A percentile compares a stretch with the other conserved stretches of the same genome.
These are phyloP conservation scores for Macropis europaea DNA, from an alignment of 2,888 invertebrate genomes.

Conservation along the genomic window DNA sequence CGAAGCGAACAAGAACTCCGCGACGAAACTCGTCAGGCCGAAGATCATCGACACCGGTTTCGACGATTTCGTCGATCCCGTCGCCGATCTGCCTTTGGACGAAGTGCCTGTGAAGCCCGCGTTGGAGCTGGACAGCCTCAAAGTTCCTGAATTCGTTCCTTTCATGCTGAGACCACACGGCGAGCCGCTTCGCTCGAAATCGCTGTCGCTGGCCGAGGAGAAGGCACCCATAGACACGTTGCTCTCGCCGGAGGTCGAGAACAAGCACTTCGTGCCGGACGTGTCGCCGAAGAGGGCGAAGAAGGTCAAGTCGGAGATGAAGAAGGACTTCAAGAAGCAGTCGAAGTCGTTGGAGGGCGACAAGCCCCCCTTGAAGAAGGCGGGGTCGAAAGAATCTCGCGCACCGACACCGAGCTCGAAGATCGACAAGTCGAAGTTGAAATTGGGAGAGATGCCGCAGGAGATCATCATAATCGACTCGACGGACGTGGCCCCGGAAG, in stretches of 20 bases:
- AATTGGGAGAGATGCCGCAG: slow-evolving; percentile 77
- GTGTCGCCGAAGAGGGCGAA: slow-evolving; percentile 75
- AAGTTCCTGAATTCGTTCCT: slow-evolving; percentile 78
- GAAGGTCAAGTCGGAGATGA: slow-evolving; percentile 71
- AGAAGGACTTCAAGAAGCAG: slow-evolving; percentile 78
- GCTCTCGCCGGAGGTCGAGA: slow-evolving; percentile 76
- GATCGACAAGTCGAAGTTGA: slow-evolving; percentile 77
- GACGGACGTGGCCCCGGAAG: slow-evolving; percentile 74
- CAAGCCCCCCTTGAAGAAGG: slow-evolving; percentile 76
- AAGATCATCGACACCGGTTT: slow-evolving; percentile 77
- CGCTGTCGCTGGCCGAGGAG: slow-evolving; percentile 77
- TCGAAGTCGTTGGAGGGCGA: slow-evolving; percentile 78
- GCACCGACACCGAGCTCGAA: slow-evolving; percentile 71
- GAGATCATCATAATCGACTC: slow-evolving; percentile 79
- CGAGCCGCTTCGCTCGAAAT: slow-evolving; percentile 76
- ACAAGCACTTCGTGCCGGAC: slow-evolving; percentile 75
- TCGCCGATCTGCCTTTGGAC: slow-evolving; percentile 77
- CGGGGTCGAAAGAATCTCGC: slow-evolving; percentile 71
- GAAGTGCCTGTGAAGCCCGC: slow-evolving; percentile 77
- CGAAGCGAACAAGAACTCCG: slow-evolving; percentile 71
- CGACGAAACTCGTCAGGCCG: slow-evolving; percentile 69
- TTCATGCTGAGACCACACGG: slow-evolving; percentile 76
- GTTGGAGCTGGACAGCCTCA: slow-evolving; percentile 75
- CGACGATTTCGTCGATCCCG: slow-evolving; percentile 78
- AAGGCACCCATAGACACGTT: slow-evolving; percentile 78